These are phyloP conservation scores for Eupsittula cactorum DNA, from an alignment of 2,113 vertebrate species.

Conservation along the genomic window DNA sequence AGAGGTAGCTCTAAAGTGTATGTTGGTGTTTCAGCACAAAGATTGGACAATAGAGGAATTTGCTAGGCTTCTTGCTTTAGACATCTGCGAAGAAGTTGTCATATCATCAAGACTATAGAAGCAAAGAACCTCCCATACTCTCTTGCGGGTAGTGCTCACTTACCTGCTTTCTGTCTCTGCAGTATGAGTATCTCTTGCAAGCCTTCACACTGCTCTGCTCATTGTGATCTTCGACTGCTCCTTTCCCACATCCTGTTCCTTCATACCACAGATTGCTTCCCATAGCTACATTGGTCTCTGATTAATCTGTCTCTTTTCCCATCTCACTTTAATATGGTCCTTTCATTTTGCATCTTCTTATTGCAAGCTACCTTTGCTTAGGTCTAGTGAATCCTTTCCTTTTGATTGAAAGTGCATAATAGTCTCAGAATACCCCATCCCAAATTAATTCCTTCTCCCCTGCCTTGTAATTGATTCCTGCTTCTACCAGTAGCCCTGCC, in stretches of 20 bases:
- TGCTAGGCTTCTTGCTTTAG: neutral
- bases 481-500: neutral
- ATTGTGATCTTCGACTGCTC: neutral
- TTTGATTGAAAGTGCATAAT: neutral
- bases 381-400: neutral
- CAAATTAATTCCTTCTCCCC: neutral
- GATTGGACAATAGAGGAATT: neutral
- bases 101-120: neutral
- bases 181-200: neutral
- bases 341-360: neutral
- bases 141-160: neutral
- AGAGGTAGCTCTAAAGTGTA: neutral
- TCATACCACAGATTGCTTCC: neutral
- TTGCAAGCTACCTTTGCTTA: neutral
- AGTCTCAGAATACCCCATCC: neutral
- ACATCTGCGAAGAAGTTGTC: neutral
- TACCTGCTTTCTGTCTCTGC: neutral
- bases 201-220: neutral
- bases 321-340: rapidly evolving
- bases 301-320: neutral
- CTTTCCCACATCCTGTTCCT: neutral
- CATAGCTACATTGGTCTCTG: neutral
- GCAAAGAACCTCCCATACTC: neutral
- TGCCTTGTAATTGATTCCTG: neutral
- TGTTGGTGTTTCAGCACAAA: neutral